These are phyloP conservation scores for Euplexia lucipara DNA, from an alignment of 2,888 invertebrate genomes.

Conservation along the genomic window DNA sequence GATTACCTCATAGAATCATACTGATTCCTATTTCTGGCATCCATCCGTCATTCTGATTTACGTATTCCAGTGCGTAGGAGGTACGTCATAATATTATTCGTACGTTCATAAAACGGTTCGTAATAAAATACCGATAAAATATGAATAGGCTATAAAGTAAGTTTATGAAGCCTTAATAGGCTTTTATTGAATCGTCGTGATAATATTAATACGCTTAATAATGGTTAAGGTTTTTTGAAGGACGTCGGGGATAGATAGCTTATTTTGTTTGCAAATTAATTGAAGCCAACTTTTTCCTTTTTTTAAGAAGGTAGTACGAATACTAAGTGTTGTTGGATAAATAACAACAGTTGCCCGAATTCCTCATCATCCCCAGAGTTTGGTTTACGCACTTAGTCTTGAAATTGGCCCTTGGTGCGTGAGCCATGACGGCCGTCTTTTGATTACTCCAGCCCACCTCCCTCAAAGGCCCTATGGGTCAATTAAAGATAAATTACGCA, in stretches of 20 bases:
- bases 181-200: conserved; percentile 57
- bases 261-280: neutral
- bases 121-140: conserved; percentile 61
- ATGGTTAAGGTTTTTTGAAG: neutral
- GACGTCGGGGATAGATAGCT: neutral
- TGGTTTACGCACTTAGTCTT: too few relatives aligned
- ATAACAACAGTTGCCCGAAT: too few relatives aligned
- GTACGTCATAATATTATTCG: conserved; percentile 44
- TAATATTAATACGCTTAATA: conserved; percentile 46
- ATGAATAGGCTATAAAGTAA: conserved; percentile 46
- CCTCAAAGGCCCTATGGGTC: too few relatives aligned
- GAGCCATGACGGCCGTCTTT: too few relatives aligned
- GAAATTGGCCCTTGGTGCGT: too few relatives aligned
- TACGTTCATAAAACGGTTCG: conserved; percentile 45
- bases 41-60: conserved; percentile 48
- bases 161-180: conserved; percentile 53
- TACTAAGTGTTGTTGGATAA: too few relatives aligned
- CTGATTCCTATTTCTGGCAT: conserved; percentile 28
- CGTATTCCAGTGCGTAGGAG: conserved; percentile 32
- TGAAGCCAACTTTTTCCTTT: too few relatives aligned
- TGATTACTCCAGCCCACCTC: too few relatives aligned
- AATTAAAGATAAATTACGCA: too few relatives aligned
- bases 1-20: conserved; percentile 28
- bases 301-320: too few relatives aligned
- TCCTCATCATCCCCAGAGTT: too few relatives aligned